Base-by-base conservation (phyloP, 2,797 vertebrate genomes). In the Australoheros facetus region DNA sequence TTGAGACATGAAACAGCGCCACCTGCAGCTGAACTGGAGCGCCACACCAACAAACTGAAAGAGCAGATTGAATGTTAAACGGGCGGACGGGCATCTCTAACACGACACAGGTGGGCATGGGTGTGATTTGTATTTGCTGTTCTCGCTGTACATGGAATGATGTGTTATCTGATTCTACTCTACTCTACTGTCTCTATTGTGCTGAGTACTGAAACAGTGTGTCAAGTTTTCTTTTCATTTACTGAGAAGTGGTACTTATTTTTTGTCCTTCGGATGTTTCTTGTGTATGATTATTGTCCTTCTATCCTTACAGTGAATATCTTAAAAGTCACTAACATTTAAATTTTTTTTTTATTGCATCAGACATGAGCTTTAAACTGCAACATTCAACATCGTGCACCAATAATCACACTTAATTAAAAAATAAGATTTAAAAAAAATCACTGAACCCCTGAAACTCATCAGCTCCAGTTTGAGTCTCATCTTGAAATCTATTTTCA, bases 131-230 rank as follows among this genome's bases (percentile, higher is more conserved):
- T 51, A 19, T 56, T 71, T 5, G n/a, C 73, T 59, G 30, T 32
- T 75, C 14, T 83, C 26, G 7, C 34, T 77, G 21, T 28, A 85
- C 42, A 6, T 82, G 51, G 56, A 72, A 60, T 23, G 56, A 42
- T 4, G 9, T 73, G 84, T 39, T 42, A 42, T 42, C 21, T 14
- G 48, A 77, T 77, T 80, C 82, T 84, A 73, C 48, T 82, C 45
- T 80, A 69, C 4, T 85, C 79, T 86, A 85, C 56, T 34, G 71
- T 59, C 48, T 77, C 71, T 77, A 73, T 48, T 45, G 57, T 53
- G 73, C 28, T n/a, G 23, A 69, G 21, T 19, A 42, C 58, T 83
- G 23, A 59, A 77, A 78, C 62, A 53, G 28, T 53, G 70, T 5
- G 0, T 53, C 54, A 14, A 1, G 30, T 72, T 80, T 80, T 21